A percentile compares a stretch with the other conserved stretches of the same genome.
phyloP scores from a whole-genome alignment of 2,888 invertebrate genomes.

The Geophilus truncorum region DNA sequence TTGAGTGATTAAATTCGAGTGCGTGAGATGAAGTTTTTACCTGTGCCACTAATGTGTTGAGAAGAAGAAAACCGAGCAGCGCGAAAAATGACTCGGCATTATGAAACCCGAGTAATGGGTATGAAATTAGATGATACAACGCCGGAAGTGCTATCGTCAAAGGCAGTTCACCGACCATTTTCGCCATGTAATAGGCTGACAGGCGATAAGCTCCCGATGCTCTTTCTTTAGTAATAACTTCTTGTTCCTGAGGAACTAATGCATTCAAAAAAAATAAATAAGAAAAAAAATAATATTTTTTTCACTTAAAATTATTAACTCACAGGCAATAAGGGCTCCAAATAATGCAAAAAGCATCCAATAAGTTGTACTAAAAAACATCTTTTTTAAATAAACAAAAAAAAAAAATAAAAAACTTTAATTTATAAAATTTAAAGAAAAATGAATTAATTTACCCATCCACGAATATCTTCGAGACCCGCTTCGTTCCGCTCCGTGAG shows the following conservation, averaged over 20 bases:
- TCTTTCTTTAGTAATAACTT: conserved; percentile 73
- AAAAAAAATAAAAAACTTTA: background rate
- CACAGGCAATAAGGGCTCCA: conserved; percentile 71
- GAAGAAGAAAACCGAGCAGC: conserved; percentile 62
- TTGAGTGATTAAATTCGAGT: background rate
- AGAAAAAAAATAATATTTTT: background rate
- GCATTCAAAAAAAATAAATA: conserved; percentile 42
- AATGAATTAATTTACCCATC: conserved; percentile 52
- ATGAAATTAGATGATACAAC: conserved; percentile 68
- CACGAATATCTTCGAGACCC: conserved; percentile 69
- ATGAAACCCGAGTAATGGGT: conserved; percentile 67
- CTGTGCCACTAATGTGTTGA: conserved; percentile 69
- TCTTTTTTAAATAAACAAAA: conserved; percentile 47
- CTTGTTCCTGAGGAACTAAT: conserved; percentile 74
- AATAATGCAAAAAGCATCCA: conserved; percentile 77
- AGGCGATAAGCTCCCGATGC: conserved; percentile 70
- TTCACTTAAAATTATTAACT: conserved; percentile 48
- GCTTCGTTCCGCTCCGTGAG: conserved; percentile 64
- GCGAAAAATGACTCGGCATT: conserved; percentile 63
- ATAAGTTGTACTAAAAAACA: conserved; percentile 76
- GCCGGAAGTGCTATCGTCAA: conserved; percentile 68
- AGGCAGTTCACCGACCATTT: conserved; percentile 74
- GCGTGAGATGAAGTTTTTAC: conserved; percentile 45
- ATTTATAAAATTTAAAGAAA: background rate
- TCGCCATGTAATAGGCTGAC: conserved; percentile 73